A percentile compares a stretch with the other conserved stretches of the same genome.
Evolutionary conservation across 2,113 vertebrate genomes (phyloP).

Genomic region (Eolophus roseicapilla): DNA sequence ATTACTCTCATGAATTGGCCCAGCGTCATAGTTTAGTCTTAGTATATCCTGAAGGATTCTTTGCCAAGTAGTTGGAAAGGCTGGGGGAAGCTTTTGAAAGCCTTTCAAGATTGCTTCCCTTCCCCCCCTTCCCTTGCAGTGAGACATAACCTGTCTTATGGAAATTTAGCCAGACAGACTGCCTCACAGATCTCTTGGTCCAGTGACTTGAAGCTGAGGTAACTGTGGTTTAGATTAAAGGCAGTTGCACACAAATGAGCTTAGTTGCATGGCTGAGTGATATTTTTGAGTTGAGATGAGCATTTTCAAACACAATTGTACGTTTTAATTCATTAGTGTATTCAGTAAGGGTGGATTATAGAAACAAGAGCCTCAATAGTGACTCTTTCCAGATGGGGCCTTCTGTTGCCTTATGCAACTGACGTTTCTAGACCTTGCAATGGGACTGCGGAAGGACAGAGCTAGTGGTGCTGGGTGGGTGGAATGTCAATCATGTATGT

Average conservation of each 20-base stretch:
- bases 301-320: neutral
- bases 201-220: constrained; percentile 32
- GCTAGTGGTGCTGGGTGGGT: neutral
- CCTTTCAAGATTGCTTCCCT: constrained; percentile 50
- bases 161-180: constrained; percentile 14
- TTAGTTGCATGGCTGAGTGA: neutral
- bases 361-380: neutral
- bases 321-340: neutral
- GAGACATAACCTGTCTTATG: neutral
- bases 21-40: neutral
- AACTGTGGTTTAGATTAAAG: neutral
- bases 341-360: neutral
- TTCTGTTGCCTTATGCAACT: neutral
- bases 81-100: constrained; percentile 19
- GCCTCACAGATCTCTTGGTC: neutral
- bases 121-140: neutral
- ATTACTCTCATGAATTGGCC: constrained; percentile 14
- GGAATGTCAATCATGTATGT: neutral
- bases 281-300: neutral
- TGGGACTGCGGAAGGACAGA: neutral
- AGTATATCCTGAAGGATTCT: constrained; percentile 12
- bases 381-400: neutral
- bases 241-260: neutral
- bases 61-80: constrained; percentile 36
- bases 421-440: neutral